Percentiles rank a stretch among this genome's conserved stretches.
Conservation (phyloP, 2,797 vertebrate genomes). For the Enteromius radiatus region DNA sequence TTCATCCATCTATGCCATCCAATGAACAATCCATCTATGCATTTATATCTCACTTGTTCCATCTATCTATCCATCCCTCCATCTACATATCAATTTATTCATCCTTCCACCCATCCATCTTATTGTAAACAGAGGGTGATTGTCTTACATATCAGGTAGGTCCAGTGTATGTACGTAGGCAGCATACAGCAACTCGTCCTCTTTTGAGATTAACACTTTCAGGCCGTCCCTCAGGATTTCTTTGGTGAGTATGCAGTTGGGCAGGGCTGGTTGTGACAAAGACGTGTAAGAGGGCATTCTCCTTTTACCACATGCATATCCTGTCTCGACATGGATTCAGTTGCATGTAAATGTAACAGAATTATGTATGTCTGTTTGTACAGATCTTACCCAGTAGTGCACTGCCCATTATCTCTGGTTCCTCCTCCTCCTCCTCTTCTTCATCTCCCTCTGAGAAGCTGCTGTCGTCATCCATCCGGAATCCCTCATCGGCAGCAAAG, state of each 20-base stretch:
- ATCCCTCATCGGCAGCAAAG: constrained; percentile 88
- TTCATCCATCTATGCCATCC: neutral
- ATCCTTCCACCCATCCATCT: neutral
- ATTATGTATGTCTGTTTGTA: neutral
- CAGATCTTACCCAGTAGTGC: constrained; percentile 71
- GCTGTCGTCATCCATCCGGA: constrained; percentile 88
- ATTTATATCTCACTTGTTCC: neutral
- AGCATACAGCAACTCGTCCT: constrained; percentile 93
- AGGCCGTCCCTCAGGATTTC: constrained; percentile 92
- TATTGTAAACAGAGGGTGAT: neutral
- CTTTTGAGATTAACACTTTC: constrained; percentile 94
- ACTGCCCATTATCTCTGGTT: constrained; percentile 44
- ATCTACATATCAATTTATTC: neutral
- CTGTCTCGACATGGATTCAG: neutral
- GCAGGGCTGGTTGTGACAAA: constrained; percentile 71
- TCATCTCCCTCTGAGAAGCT: constrained; percentile 92
- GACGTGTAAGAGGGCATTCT: constrained; percentile 31
- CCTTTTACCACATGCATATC: constrained; percentile 10
- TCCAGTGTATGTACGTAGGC: constrained; percentile 92
- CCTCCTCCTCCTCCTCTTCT: constrained; percentile 64
- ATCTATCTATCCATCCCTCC: neutral
- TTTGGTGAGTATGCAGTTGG: constrained; percentile 90
- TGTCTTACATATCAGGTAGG: constrained; percentile 93
- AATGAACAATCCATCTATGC: neutral
- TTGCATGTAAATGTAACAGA: neutral